Evolutionary conservation across 2,888 invertebrate species (phyloP), one percentile per base, ranked within the genome.

Genomic region (Ormyrus thymus): DNA sequence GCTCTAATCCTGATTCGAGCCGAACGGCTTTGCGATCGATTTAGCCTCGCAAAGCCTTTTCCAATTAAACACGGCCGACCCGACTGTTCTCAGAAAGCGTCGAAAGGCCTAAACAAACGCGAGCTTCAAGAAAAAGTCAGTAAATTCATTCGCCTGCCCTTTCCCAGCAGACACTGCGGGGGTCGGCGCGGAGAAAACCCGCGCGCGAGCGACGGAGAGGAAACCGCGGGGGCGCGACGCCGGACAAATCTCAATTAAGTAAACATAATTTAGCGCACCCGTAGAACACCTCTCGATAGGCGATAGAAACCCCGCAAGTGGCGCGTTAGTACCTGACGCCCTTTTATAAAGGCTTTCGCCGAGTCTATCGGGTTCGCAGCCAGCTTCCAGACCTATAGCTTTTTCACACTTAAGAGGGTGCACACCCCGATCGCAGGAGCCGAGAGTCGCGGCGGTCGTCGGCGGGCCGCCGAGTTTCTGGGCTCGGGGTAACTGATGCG

Each of bases 181-280:
- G 56, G 13, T 56, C n/a, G n/a, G n/a, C 7, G 56, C n/a, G n/a
- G n/a, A n/a, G n/a, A 56, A 56, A 56, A n/a, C 10, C 43, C 3
- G 8, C 48, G 11, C 43, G 29, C 55, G 11, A 61, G 58, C 10
- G 65, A 58, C 29, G 8, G 58, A 43, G 51, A 45, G 15, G 53
- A 45, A 53, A 29, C 29, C n/a, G 74, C 74, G 58, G 56, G 73
- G 65, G 53, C 59, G 70, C 48, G 51, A 7, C 11, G 64, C 4
- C 68, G 78, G 73, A 80, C 79, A 83, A 84, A 83, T 84, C 84
- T 83, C 82, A 85, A 85, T 85, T 84, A 83, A 84, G 83, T 82
- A 84, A 86, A 86, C 83, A 85, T 84, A 84, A 86, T 87, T 87
- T 85, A 82, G 82, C 81, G 87, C 87, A 86, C 84, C 86, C 87